Evolutionary conservation across 2,888 invertebrate genomes (phyloP).

Genomic region (Zygogramma bicolorata): DNA sequence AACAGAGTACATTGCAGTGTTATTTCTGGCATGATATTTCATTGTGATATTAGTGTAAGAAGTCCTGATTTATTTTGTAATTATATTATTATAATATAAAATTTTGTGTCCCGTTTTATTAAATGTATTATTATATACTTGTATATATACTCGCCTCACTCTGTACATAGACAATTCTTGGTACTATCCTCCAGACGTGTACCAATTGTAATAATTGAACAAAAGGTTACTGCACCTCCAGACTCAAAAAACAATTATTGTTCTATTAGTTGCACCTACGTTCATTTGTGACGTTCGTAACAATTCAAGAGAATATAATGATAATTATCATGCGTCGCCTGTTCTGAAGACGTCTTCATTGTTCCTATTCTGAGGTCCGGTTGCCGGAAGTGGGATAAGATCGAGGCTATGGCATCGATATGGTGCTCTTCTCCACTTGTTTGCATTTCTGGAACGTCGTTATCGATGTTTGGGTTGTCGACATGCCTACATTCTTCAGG

Average conservation of each 20-base stretch:
- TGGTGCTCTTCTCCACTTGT: not conserved
- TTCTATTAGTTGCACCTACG: conserved; percentile 9
- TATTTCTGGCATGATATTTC: no score
- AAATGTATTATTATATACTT: no score
- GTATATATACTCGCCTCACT: no score
- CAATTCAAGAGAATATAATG: not conserved
- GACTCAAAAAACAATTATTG: conserved; percentile 1
- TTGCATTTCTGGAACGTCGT: not conserved
- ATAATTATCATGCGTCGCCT: not conserved
- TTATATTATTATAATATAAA: no score
- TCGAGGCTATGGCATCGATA: not conserved
- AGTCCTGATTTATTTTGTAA: no score
- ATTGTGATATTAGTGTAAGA: no score
- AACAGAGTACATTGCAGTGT: no score
- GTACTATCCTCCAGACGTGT: no score
- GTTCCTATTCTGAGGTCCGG: not conserved
- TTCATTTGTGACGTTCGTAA: not conserved
- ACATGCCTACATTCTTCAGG: not conserved
- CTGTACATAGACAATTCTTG: no score
- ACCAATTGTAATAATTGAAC: conserved; percentile 2
- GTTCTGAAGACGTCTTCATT: not conserved
- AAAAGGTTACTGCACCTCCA: conserved; percentile 1
- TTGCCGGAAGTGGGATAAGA: conserved; percentile 4
- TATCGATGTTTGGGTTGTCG: not conserved
- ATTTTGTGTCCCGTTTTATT: no score